phyloP scores from a whole-genome alignment of 2,113 vertebrate genomes.

The Hiodon tergisus region DNA sequence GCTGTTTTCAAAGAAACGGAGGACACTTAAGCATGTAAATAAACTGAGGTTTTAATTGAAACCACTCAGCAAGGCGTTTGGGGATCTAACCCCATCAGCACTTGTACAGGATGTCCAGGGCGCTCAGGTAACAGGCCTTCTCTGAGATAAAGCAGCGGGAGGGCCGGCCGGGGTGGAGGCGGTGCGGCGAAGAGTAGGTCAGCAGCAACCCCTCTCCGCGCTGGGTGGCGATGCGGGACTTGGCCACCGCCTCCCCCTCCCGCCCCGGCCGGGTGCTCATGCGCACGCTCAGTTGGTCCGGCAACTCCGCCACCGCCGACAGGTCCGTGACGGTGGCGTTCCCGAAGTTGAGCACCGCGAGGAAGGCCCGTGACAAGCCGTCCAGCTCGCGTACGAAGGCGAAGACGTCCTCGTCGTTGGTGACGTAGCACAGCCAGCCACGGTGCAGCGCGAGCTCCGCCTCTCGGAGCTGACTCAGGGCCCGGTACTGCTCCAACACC shows the following conservation, averaged over 20 bases:
- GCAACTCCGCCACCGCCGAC: conserved; percentile 60
- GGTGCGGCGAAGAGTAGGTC: conserved; percentile 61
- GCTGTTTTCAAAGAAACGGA: neutral
- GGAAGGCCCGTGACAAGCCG: conserved; percentile 69
- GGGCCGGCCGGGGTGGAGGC: conserved; percentile 57
- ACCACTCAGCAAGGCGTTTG: neutral
- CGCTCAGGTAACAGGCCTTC: conserved; percentile 79
- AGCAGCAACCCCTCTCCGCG: conserved; percentile 81
- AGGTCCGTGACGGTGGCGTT: conserved; percentile 58
- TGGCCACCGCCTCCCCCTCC: conserved; percentile 48
- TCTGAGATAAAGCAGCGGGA: conserved; percentile 77
- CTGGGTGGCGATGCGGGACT: conserved; percentile 54
- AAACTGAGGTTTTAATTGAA: neutral
- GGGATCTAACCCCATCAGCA: conserved; percentile 45
- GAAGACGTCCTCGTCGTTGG: conserved; percentile 60
- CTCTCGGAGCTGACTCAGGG: conserved; percentile 64
- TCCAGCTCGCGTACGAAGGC: conserved; percentile 81
- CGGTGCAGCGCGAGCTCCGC: conserved; percentile 68
- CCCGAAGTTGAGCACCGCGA: conserved; percentile 87
- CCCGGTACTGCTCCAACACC: conserved; percentile 71
- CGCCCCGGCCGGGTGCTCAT: conserved; percentile 66
- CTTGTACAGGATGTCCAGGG: conserved; percentile 68
- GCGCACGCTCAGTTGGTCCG: conserved; percentile 56
- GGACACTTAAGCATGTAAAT: neutral
- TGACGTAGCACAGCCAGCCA: conserved; percentile 86